Percentiles rank a stretch among this genome's conserved stretches.
phyloP scores from a whole-genome alignment of 2,888 invertebrate genomes.

The Rotaria sp. region DNA sequence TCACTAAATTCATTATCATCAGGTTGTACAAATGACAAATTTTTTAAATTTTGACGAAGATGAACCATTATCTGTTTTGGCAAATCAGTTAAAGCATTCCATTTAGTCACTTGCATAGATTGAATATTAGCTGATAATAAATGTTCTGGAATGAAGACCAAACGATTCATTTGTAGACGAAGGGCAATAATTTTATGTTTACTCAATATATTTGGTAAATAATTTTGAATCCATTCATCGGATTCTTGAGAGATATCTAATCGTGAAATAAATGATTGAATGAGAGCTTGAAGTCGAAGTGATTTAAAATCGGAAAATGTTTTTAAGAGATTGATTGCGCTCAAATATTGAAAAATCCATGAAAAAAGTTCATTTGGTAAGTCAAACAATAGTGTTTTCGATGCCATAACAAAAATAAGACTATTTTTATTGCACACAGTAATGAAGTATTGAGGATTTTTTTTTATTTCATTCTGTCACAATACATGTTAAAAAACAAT shows the following conservation, averaged over 20 bases:
- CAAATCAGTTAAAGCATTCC: neutral
- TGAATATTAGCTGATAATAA: neutral
- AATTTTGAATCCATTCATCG: neutral
- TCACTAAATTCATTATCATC: neutral
- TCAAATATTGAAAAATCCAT: neutral
- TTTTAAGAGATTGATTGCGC: neutral
- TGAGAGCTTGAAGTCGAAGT: neutral
- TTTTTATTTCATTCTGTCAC: neutral
- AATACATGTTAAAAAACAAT: neutral
- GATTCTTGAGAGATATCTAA: neutral
- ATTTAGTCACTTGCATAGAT: neutral
- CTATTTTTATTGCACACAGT: neutral
- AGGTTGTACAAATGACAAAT: neutral
- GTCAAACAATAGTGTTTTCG: neutral
- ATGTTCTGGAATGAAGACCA: neutral
- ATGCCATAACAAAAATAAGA: neutral
- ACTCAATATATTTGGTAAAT: neutral
- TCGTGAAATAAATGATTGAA: neutral
- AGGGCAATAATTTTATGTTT: neutral
- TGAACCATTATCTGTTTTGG: neutral
- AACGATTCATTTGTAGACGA: neutral
- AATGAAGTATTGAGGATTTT: neutral
- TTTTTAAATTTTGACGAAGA: neutral
- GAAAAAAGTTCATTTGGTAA: neutral
- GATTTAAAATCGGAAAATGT: neutral